Conservation (phyloP, 2,888 invertebrate genomes). For the Notocelia uddmanniana region DNA sequence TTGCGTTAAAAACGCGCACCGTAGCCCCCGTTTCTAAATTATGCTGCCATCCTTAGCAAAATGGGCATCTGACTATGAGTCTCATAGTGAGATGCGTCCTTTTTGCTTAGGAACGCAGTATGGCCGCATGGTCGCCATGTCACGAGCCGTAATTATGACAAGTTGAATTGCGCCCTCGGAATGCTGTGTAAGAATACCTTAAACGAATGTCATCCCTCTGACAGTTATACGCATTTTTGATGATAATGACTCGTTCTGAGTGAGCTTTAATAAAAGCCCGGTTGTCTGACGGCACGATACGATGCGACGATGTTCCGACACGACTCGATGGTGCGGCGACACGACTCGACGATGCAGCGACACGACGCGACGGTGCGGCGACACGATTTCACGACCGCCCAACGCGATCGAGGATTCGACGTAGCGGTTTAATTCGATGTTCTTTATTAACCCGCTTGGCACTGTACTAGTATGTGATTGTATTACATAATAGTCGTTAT, state of each 20-base stretch:
- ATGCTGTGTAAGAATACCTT: constrained; percentile 9
- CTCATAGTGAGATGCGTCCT: too few species aligned
- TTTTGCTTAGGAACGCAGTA: too few species aligned
- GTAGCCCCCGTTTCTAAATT: too few species aligned
- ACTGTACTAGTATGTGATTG: too few species aligned
- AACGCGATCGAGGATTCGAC: neutral
- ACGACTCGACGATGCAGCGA: neutral
- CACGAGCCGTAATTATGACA: too few species aligned
- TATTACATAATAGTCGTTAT: too few species aligned
- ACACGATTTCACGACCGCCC: neutral
- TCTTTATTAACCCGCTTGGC: too few species aligned
- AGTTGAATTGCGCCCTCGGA: neutral
- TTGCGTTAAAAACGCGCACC: too few species aligned
- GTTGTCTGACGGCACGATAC: constrained; percentile 10
- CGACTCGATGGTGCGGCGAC: constrained; percentile 7
- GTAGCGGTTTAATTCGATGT: neutral
- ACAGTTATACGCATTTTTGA: constrained; percentile 30
- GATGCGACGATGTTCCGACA: neutral
- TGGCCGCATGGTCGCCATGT: too few species aligned
- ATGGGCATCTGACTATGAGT: too few species aligned
- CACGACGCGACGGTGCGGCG: constrained; percentile 6
- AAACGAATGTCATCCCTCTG: constrained; percentile 22
- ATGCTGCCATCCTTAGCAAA: too few species aligned
- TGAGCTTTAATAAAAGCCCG: constrained; percentile 29
- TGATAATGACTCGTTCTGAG: constrained; percentile 22